Base-by-base conservation (phyloP, 1,140 invertebrate species). In the Sycophila sp. region DNA sequence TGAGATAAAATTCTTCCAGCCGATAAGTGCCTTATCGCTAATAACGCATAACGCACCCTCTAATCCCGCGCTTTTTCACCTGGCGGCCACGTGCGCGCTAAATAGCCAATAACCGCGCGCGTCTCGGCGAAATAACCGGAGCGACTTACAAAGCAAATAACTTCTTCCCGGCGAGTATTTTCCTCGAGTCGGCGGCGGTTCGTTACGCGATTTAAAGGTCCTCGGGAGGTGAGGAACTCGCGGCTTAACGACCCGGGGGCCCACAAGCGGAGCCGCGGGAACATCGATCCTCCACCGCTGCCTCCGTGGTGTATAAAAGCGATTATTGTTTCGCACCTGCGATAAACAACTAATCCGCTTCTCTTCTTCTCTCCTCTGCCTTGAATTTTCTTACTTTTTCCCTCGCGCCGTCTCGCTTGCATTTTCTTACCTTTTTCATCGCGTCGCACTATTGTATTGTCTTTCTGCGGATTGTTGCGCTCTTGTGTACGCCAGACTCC, bases 281-380 rank as follows among this genome's bases (percentile, higher is more conserved):
- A 36, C n/a, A n/a, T n/a, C n/a, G n/a, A n/a, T n/a, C n/a, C 38
- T 13, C 38, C 3, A 10, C 42, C n/a, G 8, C 40, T 45, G 15
- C 7, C 8, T 19, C 8, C n/a, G 0, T 42, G 5, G 24, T 55
- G 15, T 32, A 28, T 30, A 47, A 13, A 22, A 24, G 58, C 36
- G 59, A 70, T 70, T 70, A 70, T 63, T 70, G 68, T 70, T 63
- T 56, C 59, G 59, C 59, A 70, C 59, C 59, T 70, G 68, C 59
- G 51, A 70, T 70, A 70, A 63, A 70, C 58, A 63, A 69, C 58
- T 34, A 19, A 34, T n/a, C 32, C 28, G 32, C 15, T 15, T 26
- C 2, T 7, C 26, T 58, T 13, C 22, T 19, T 49, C 28, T 1
- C 38, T 47, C 22, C 7, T n/a, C n/a, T n/a, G n/a, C n/a, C n/a